Percentiles rank a stretch among this genome's conserved stretches.
Conservation (phyloP, 2,797 vertebrate species). For the Gorsachius magnificus region DNA sequence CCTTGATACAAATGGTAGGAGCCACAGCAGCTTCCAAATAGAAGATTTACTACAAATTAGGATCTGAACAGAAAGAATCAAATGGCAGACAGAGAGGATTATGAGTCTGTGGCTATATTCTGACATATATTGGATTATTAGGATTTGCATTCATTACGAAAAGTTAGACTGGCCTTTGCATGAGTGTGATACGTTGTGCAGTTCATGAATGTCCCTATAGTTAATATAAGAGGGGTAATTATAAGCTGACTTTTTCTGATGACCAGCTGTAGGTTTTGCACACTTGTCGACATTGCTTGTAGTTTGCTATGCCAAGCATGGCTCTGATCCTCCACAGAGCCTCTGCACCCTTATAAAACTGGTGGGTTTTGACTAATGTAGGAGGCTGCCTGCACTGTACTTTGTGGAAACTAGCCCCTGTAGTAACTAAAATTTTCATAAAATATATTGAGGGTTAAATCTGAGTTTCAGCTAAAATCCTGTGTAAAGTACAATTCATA, state of each 20-base stretch:
- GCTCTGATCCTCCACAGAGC: neutral
- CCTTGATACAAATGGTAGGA: neutral
- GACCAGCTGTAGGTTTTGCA: neutral
- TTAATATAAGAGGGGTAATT: neutral
- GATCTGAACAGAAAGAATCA: neutral
- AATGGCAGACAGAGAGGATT: neutral
- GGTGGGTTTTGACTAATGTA: neutral
- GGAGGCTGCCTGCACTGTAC: neutral
- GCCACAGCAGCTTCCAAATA: neutral
- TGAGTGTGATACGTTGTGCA: neutral
- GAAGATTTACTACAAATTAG: neutral
- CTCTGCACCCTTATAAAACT: neutral
- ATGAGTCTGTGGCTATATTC: neutral
- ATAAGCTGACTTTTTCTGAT: neutral
- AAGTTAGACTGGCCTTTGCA: neutral
- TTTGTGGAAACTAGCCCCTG: neutral
- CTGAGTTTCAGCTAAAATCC: neutral
- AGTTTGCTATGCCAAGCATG: neutral
- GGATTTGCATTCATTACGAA: slow-evolving; percentile 35
- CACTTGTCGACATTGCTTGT: neutral
- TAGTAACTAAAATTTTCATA: neutral
- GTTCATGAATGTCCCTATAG: neutral
- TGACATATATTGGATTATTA: slow-evolving; percentile 17
- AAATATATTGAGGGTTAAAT: neutral
- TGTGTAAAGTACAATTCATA: neutral